phyloP scores from a whole-genome alignment of 2,888 invertebrate species.

The Heliothis peltigera region DNA sequence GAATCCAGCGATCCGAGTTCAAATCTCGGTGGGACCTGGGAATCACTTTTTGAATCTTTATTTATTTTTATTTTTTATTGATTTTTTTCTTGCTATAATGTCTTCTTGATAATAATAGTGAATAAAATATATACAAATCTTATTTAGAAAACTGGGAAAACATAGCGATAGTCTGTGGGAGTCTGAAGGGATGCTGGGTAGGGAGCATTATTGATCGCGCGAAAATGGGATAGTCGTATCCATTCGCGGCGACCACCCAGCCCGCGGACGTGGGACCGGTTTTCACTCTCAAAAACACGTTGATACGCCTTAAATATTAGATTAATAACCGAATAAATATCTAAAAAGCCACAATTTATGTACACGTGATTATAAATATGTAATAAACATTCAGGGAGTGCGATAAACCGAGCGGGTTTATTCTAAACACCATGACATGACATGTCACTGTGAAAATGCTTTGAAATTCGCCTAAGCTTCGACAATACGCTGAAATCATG shows the following conservation, averaged over 20 bases:
- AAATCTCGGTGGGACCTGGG: slow-evolving; percentile 88
- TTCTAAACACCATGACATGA: slow-evolving; percentile 67
- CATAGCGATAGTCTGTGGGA: slow-evolving; percentile 74
- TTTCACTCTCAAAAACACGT: slow-evolving; percentile 84
- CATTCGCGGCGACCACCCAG: slow-evolving; percentile 87
- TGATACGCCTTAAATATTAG: slow-evolving; percentile 77
- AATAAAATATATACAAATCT: not conserved
- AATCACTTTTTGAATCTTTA: not conserved
- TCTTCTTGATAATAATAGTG: slow-evolving; percentile 12
- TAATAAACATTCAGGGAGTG: slow-evolving; percentile 55
- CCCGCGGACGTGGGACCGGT: slow-evolving; percentile 85
- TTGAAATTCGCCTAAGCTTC: slow-evolving; percentile 57
- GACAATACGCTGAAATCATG: slow-evolving; percentile 65
- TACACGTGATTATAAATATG: slow-evolving; percentile 51
- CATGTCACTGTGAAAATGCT: slow-evolving; percentile 64
- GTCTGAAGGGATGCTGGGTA: slow-evolving; percentile 88
- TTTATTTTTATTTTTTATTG: slow-evolving; percentile 5
- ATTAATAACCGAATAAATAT: slow-evolving; percentile 71
- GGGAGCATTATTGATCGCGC: slow-evolving; percentile 90
- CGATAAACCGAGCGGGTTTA: slow-evolving; percentile 58
- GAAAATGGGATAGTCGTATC: slow-evolving; percentile 88
- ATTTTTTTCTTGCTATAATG: not conserved
- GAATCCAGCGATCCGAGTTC: slow-evolving; percentile 90
- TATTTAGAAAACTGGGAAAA: slow-evolving; percentile 35
- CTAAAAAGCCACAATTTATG: slow-evolving; percentile 57